These are phyloP conservation scores for Cebidichthys violaceus DNA, from an alignment of 2,113 vertebrate species.

Conservation along the genomic window DNA sequence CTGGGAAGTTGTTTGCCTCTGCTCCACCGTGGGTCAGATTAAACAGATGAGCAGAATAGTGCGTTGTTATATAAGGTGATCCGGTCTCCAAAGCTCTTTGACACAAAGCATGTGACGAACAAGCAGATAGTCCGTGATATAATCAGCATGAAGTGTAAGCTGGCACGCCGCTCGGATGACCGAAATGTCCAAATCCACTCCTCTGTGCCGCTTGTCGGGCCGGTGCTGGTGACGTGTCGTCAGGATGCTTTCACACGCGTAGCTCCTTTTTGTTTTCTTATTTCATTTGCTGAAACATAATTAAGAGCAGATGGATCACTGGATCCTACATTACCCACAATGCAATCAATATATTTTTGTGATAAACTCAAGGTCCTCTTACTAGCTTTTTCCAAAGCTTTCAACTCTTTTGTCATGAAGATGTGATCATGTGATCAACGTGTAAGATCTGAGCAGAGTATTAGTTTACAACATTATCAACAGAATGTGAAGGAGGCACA, in stretches of 20 bases:
- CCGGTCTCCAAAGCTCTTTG: conserved; percentile 63
- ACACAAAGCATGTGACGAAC: conserved; percentile 67
- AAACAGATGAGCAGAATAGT: conserved; percentile 69
- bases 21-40: conserved; percentile 60
- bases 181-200: conserved; percentile 55
- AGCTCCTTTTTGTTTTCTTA: not conserved
- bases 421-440: not conserved
- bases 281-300: not conserved
- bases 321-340: not conserved
- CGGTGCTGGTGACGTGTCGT: not conserved
- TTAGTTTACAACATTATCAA: not conserved
- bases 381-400: not conserved
- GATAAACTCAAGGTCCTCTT: not conserved
- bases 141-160: conserved; percentile 64
- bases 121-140: conserved; percentile 61
- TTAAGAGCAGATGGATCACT: not conserved
- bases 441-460: not conserved
- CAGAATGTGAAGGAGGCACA: not conserved
- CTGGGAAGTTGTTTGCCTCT: conserved; percentile 37
- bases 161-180: conserved; percentile 35
- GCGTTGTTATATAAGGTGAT: conserved; percentile 75
- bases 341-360: not conserved
- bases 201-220: conserved; percentile 6
- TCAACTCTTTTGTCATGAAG: not conserved
- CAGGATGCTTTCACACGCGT: not conserved